These are phyloP conservation scores for Megaleporinus macrocephalus DNA, from an alignment of 2,113 vertebrate species.

Conservation along the genomic window DNA sequence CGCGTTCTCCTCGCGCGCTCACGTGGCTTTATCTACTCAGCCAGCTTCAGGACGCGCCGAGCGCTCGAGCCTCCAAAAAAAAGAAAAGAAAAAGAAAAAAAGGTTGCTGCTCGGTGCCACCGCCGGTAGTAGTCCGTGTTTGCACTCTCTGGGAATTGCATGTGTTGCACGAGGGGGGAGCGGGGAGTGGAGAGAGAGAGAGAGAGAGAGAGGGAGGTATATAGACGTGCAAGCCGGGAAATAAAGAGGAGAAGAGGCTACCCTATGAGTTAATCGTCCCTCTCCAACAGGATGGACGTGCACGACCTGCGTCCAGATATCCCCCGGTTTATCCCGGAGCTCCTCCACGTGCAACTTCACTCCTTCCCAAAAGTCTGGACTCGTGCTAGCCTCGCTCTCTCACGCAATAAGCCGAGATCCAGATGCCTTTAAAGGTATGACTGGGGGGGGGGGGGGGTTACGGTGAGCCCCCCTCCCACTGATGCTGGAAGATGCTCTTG, in stretches of 20 bases:
- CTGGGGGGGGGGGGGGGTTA: slow-evolving; percentile 25
- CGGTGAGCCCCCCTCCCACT: slow-evolving; percentile 45
- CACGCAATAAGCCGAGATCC: neutral
- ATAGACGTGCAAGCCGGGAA: slow-evolving; percentile 68
- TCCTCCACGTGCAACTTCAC: neutral
- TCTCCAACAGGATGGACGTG: slow-evolving; percentile 93
- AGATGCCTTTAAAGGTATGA: slow-evolving; percentile 38
- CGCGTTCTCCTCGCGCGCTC: neutral
- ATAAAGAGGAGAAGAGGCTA: slow-evolving; percentile 84
- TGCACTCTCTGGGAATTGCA: slow-evolving; percentile 79
- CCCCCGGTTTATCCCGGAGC: slow-evolving; percentile 48
- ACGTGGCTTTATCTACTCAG: neutral
- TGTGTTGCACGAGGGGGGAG: slow-evolving; percentile 72
- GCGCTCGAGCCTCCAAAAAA: slow-evolving; percentile 81
- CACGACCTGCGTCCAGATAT: slow-evolving; percentile 76
- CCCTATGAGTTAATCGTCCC: slow-evolving; percentile 86
- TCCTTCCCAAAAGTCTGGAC: neutral
- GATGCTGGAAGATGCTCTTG: too few species aligned
- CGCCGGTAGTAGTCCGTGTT: slow-evolving; percentile 74
- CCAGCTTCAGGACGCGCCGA: neutral
- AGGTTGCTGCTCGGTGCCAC: slow-evolving; percentile 68
- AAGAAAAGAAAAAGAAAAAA: slow-evolving; percentile 83
- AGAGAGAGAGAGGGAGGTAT: slow-evolving; percentile 40
- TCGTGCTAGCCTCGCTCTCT: neutral
- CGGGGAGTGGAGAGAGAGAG: neutral